A percentile compares a stretch with the other conserved stretches of the same genome.
phyloP scores from a whole-genome alignment of 2,888 invertebrate genomes.

The Caenorhabditis panamensis region DNA sequence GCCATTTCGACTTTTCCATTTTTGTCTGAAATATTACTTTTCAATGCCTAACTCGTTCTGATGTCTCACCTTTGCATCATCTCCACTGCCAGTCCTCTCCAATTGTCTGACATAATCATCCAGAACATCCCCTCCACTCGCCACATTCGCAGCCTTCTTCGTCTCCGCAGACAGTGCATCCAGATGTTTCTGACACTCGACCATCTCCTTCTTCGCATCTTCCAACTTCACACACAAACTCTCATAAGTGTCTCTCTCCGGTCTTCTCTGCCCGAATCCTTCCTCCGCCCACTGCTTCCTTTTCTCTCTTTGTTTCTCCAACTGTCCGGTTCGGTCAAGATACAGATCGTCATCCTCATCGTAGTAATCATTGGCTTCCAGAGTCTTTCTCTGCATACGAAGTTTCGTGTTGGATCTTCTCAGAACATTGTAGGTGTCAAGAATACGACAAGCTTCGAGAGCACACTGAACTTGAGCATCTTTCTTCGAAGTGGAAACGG shows the following conservation, averaged over 20 bases:
- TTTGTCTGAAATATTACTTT: slow-evolving; percentile 67
- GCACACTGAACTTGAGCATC: slow-evolving; percentile 87
- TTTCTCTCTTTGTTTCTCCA: slow-evolving; percentile 90
- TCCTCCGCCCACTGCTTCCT: slow-evolving; percentile 85
- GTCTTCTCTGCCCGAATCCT: slow-evolving; percentile 28
- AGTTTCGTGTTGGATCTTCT: slow-evolving; percentile 61
- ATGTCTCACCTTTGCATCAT: slow-evolving; percentile 63
- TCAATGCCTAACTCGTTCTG: not conserved
- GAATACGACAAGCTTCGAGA: slow-evolving; percentile 92
- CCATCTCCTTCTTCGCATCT: slow-evolving; percentile 59
- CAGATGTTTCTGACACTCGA: slow-evolving; percentile 64
- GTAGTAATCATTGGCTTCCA: slow-evolving; percentile 88
- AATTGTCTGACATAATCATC: slow-evolving; percentile 69
- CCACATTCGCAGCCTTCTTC: slow-evolving; percentile 8
- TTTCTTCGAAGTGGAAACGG: slow-evolving; percentile 71
- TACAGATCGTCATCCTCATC: slow-evolving; percentile 96
- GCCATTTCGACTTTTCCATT: slow-evolving; percentile 71
- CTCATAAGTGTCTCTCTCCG: slow-evolving; percentile 69
- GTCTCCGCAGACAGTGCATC: slow-evolving; percentile 46
- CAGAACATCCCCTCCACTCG: slow-evolving; percentile 53
- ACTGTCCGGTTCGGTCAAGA: slow-evolving; percentile 93
- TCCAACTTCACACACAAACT: slow-evolving; percentile 65
- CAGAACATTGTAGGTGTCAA: slow-evolving; percentile 91
- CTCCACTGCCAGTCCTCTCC: slow-evolving; percentile 55
- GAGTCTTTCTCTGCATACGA: slow-evolving; percentile 63